These are phyloP conservation scores for Scolopax mira DNA, from an alignment of 2,113 vertebrate genomes.

Conservation along the genomic window DNA sequence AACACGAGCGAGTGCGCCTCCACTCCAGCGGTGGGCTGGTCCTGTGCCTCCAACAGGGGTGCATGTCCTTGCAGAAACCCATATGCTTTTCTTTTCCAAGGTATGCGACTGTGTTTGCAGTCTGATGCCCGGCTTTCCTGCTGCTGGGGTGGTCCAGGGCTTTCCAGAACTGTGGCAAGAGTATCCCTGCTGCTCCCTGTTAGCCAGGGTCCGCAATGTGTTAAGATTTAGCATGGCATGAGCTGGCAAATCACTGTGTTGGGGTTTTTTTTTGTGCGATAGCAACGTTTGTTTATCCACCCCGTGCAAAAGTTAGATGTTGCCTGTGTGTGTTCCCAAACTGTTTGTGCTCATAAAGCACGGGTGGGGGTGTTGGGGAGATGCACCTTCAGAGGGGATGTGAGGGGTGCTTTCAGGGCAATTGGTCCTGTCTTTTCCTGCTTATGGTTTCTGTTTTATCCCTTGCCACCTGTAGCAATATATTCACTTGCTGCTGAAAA, in stretches of 20 bases:
- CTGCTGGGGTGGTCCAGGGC: not conserved
- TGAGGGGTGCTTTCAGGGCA: rapidly evolving
- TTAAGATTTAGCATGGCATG: not conserved
- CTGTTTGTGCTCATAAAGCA: not conserved
- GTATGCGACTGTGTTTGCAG: not conserved
- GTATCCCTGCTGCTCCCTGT: not conserved
- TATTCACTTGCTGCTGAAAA: not conserved
- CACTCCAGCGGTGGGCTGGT: not conserved
- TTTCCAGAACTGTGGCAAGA: not conserved
- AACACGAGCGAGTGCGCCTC: rapidly evolving
- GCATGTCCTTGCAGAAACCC: not conserved
- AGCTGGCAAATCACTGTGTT: not conserved
- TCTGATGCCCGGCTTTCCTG: rapidly evolving
- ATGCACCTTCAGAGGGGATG: not conserved
- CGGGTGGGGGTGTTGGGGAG: not conserved
- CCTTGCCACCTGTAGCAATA: not conserved
- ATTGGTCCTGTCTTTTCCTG: not conserved
- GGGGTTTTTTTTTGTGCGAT: not conserved
- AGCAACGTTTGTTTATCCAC: not conserved
- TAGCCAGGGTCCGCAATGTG: rapidly evolving
- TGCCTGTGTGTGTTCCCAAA: not conserved
- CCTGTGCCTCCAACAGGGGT: not conserved
- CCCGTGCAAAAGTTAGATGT: not conserved
- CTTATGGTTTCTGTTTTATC: not conserved
- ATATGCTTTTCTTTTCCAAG: not conserved